Evolutionary conservation across 2,888 invertebrate genomes (phyloP).

Genomic region (Dynastes maya): DNA sequence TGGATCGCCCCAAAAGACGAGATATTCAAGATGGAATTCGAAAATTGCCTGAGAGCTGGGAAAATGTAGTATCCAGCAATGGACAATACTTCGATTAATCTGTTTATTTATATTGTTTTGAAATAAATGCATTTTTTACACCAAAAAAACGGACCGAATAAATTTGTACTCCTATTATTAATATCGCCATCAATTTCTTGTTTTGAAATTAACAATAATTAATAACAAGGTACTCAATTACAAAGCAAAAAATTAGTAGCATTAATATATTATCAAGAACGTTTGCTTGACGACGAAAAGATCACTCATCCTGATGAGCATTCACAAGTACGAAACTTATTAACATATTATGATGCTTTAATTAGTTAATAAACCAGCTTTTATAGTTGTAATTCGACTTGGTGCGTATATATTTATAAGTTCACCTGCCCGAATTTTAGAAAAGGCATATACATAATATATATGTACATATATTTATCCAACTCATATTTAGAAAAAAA

Average conservation of each 20-base stretch:
- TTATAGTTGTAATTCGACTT: background rate
- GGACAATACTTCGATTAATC: too few species aligned
- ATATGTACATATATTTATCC: background rate
- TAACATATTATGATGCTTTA: constrained; percentile 23
- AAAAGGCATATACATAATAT: background rate
- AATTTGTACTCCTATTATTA: background rate
- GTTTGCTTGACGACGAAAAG: background rate
- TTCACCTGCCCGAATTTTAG: constrained; percentile 18
- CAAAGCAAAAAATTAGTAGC: background rate
- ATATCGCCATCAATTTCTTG: background rate
- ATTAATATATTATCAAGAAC: background rate
- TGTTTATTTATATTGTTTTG: too few species aligned
- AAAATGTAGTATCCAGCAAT: too few species aligned
- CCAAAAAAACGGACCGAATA: too few species aligned
- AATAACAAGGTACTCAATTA: constrained; percentile 23
- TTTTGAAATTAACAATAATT: background rate
- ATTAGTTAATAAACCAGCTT: constrained; percentile 33
- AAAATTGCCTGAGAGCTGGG: too few species aligned
- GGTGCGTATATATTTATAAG: background rate
- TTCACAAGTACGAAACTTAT: constrained; percentile 9
- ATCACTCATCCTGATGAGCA: background rate
- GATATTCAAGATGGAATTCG: too few species aligned
- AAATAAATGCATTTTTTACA: too few species aligned
- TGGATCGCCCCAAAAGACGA: too few species aligned
- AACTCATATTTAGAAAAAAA: background rate